Percentiles rank a stretch among this genome's conserved stretches.
These are phyloP conservation scores for Falco biarmicus DNA, from an alignment of 2,797 vertebrate species.

Conservation along the genomic window DNA sequence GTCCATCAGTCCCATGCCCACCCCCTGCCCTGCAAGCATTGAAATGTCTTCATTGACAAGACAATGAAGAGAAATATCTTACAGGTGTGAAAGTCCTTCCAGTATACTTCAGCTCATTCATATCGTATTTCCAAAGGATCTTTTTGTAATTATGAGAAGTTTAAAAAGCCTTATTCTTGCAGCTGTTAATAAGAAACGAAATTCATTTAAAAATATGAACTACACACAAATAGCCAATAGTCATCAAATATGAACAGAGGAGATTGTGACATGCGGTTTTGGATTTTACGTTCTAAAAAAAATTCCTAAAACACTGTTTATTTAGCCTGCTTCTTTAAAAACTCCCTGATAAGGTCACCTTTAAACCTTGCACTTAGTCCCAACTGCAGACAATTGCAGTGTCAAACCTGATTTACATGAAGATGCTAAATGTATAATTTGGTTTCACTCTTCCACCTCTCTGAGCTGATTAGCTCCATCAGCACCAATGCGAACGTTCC, in stretches of 20 bases:
- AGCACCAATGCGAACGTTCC: constrained; percentile 9
- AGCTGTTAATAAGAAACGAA: not conserved
- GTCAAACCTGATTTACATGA: constrained; percentile 29
- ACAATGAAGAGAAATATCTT: not conserved
- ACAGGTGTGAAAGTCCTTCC: not conserved
- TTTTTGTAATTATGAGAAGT: not conserved
- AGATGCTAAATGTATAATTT: constrained; percentile 24
- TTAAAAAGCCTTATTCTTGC: not conserved
- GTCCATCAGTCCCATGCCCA: too few relatives aligned
- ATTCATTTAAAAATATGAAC: not conserved
- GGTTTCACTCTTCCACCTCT: constrained; percentile 27
- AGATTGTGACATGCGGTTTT: not conserved
- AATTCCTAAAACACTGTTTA: not conserved
- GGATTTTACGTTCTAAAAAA: not conserved
- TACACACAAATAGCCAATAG: not conserved
- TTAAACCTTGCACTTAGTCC: not conserved
- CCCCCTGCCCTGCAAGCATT: too few relatives aligned
- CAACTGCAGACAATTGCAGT: not conserved
- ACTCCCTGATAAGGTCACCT: not conserved
- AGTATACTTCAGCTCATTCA: not conserved
- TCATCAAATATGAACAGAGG: not conserved
- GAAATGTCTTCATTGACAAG: not conserved
- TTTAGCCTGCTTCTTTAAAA: not conserved
- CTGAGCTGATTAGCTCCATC: constrained; percentile 43
- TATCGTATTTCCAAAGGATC: not conserved